Evolutionary conservation across 1,140 invertebrate genomes (phyloP).

Genomic region (Drosophila ficusphila): DNA sequence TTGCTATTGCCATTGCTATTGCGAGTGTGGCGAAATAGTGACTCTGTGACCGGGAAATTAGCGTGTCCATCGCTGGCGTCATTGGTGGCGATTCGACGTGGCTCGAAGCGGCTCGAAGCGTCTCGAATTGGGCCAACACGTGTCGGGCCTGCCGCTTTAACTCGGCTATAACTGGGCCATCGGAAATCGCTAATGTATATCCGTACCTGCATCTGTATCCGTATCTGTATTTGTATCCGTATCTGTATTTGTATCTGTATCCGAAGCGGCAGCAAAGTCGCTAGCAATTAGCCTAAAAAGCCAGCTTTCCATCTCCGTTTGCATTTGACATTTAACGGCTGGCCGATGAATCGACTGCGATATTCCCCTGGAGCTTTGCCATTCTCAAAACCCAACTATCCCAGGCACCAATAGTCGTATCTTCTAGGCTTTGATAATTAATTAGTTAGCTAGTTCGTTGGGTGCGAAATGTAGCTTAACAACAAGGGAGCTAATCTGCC

Average conservation of each 20-base stretch:
- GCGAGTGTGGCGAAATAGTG: conserved; percentile 9
- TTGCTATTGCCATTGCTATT: not conserved
- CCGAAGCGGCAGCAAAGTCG: not conserved
- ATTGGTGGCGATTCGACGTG: conserved; percentile 34
- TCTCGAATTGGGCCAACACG: conserved; percentile 55
- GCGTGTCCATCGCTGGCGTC: conserved; percentile 38
- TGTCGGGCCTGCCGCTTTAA: conserved; percentile 22
- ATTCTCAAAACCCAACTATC: too few species aligned
- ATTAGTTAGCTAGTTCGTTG: too few species aligned
- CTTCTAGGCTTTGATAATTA: too few species aligned
- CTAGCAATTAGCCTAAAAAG: conserved; percentile 5
- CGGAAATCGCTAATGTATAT: not conserved
- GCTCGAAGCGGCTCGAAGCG: conserved; percentile 29
- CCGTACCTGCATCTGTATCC: not conserved
- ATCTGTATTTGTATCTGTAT: not conserved
- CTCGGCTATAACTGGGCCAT: conserved; percentile 22
- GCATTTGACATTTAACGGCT: not conserved
- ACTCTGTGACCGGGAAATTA: conserved; percentile 45
- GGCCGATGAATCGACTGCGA: not conserved
- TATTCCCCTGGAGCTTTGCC: not conserved
- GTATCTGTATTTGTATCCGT: not conserved
- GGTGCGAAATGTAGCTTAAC: too few species aligned
- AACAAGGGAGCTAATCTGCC: too few species aligned
- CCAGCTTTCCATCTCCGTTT: not conserved
- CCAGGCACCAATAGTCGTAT: too few species aligned